phyloP scores from a whole-genome alignment of 2,888 invertebrate species.

The Drosophila subsilvestris region DNA sequence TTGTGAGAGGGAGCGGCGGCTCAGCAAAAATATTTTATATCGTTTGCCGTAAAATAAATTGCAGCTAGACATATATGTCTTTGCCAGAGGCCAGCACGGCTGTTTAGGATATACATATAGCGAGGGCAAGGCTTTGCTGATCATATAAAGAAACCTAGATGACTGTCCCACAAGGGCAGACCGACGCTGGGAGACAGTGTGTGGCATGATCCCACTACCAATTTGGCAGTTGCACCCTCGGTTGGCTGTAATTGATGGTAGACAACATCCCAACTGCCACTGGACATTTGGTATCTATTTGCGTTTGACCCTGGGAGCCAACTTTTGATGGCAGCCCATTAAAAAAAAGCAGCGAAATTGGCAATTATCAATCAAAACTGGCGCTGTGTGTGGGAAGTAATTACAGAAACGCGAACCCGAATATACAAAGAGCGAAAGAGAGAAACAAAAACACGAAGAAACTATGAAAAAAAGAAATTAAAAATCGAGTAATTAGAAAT shows the following conservation, averaged over 20 bases:
- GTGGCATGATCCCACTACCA: constrained; percentile 3
- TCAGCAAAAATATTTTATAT: background rate
- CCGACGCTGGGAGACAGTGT: background rate
- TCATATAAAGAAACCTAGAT: constrained; percentile 4
- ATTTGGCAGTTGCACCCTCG: background rate
- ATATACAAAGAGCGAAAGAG: background rate
- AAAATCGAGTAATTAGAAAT: constrained; percentile 27
- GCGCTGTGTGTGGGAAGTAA: constrained; percentile 46
- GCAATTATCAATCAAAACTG: constrained; percentile 28
- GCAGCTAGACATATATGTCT: constrained; percentile 20
- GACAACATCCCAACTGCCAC: constrained; percentile 28
- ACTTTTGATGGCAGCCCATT: constrained; percentile 16
- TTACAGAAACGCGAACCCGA: constrained; percentile 22
- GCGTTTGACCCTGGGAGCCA: constrained; percentile 16
- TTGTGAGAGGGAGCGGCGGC: background rate
- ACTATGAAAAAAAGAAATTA: constrained; percentile 10
- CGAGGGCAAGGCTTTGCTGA: constrained; percentile 11
- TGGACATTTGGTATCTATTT: constrained; percentile 9
- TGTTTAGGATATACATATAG: constrained; percentile 14
- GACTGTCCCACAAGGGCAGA: background rate
- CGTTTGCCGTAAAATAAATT: constrained; percentile 21
- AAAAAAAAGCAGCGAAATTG: constrained; percentile 37
- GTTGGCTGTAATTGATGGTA: constrained; percentile 30
- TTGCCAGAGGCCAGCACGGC: constrained; percentile 25
- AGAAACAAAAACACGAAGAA: background rate